Evolutionary conservation across 2,888 invertebrate species (phyloP).

Genomic region (Lycocerus yunnanus): DNA sequence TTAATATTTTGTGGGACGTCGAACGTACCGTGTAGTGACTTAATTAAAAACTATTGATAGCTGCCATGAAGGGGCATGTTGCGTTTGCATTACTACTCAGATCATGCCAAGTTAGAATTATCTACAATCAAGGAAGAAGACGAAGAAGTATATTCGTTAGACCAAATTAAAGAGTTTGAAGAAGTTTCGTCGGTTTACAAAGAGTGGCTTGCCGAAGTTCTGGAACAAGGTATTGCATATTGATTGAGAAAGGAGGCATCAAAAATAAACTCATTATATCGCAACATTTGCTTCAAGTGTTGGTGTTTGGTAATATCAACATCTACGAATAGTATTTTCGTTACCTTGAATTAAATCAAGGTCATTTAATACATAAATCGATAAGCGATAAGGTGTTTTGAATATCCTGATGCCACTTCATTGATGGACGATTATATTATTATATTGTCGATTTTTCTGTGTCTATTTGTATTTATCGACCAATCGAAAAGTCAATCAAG

Average conservation of each 20-base stretch:
- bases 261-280: background rate
- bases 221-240: conserved; percentile 63
- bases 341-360: background rate
- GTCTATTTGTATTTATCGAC: background rate
- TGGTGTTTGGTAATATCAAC: background rate
- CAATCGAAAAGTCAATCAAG: background rate
- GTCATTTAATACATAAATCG: background rate
- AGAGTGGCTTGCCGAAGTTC: conserved; percentile 73
- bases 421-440: background rate
- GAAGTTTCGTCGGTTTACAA: conserved; percentile 77
- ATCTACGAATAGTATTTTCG: background rate
- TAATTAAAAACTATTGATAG: conserved; percentile 1
- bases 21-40: background rate
- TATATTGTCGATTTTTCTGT: background rate
- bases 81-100: conserved; percentile 83
- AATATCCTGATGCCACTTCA: background rate
- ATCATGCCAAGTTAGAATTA: conserved; percentile 69
- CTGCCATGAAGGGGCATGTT: conserved; percentile 67
- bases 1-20: background rate
- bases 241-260: background rate
- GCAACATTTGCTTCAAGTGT: background rate
- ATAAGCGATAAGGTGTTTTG: background rate
- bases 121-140: conserved; percentile 62
- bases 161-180: conserved; percentile 88
- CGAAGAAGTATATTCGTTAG: conserved; percentile 73